A percentile compares a stretch with the other conserved stretches of the same genome.
Evolutionary conservation across 1,140 invertebrate species (phyloP).

Genomic region (Octopus sinensis): DNA sequence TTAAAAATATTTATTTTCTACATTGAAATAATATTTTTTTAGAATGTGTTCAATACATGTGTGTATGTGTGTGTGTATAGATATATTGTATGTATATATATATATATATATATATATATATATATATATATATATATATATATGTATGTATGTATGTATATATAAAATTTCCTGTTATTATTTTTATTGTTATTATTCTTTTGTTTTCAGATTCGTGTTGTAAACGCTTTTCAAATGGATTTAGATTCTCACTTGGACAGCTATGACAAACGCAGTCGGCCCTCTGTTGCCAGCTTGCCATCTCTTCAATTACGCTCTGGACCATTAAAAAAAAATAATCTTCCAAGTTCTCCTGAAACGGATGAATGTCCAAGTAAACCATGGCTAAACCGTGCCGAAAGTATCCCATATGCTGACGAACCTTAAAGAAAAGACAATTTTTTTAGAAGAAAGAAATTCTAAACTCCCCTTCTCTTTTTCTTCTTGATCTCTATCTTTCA

Average conservation of each 20-base stretch:
- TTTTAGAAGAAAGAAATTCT: background rate
- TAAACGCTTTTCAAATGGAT: constrained; percentile 98
- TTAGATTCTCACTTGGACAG: constrained; percentile 74
- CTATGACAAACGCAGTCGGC: constrained; percentile 67
- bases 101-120: background rate
- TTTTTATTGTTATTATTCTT: constrained; percentile 28
- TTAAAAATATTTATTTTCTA: no score
- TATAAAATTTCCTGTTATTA: no score
- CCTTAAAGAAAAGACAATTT: constrained; percentile 6
- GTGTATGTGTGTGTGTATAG: no score
- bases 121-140: background rate
- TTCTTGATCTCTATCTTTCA: background rate
- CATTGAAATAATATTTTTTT: no score
- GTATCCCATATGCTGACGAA: constrained; percentile 54
- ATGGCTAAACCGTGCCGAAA: constrained; percentile 47
- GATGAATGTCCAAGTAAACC: constrained; percentile 37
- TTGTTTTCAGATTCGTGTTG: constrained; percentile 89
- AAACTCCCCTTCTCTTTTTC: background rate
- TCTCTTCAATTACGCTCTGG: constrained; percentile 46
- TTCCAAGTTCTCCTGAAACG: constrained; percentile 50
- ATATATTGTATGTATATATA: no score
- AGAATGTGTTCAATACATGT: no score
- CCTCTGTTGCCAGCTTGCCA: constrained; percentile 53
- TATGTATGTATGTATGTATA: no score
- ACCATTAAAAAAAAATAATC: constrained; percentile 44